Evolutionary conservation across 2,797 vertebrate species (phyloP).

Genomic region (Sebastes hubbsi): DNA sequence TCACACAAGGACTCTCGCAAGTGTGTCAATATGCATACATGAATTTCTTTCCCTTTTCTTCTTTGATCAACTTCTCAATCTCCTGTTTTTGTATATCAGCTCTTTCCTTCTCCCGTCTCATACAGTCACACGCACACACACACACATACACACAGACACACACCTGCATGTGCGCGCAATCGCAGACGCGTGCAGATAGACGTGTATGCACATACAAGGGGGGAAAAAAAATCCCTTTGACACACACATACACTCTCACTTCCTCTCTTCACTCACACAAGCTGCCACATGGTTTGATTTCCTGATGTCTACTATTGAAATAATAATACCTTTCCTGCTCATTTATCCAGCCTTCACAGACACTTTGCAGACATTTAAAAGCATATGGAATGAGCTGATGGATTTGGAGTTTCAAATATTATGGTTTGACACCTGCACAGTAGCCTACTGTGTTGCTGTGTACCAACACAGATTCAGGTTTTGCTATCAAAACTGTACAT

Average conservation of each 20-base stretch:
- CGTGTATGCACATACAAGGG: not conserved
- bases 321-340: conserved; percentile 54
- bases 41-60: conserved; percentile 28
- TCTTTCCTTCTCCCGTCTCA: not conserved
- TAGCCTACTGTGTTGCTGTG: not conserved
- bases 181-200: not conserved
- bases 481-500: not conserved
- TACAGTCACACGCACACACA: not conserved
- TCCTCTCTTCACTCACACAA: conserved; percentile 28
- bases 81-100: conserved; percentile 17
- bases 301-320: conserved; percentile 55
- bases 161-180: not conserved
- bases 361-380: conserved; percentile 8
- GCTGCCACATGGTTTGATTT: conserved; percentile 46
- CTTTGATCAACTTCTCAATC: conserved; percentile 52
- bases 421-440: not conserved
- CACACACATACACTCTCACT: not conserved
- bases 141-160: not conserved
- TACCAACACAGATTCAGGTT: not conserved
- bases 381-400: conserved; percentile 31
- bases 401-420: conserved; percentile 12
- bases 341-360: conserved; percentile 37
- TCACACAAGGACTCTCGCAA: conserved; percentile 37
- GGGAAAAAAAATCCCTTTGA: not conserved
- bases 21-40: conserved; percentile 51